Evolutionary conservation across 2,797 vertebrate genomes (phyloP), one percentile per base, ranked within the genome.

Genomic region (Coreius guichenoti): DNA sequence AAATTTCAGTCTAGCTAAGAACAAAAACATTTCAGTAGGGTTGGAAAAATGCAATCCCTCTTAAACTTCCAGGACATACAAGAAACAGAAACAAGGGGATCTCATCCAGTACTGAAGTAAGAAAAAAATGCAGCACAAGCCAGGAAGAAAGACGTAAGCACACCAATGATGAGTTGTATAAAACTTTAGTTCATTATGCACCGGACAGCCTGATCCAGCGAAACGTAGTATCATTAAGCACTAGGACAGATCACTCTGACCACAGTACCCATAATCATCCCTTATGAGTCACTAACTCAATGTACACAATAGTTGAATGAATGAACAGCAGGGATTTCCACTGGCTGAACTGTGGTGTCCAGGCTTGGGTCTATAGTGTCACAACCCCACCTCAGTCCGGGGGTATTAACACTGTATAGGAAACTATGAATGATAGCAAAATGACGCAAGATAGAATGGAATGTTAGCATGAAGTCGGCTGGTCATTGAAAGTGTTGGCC

Each of bases 401-500:
- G 91, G 90, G 92, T 91, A 94, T 95, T 94, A 94, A 93, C 92
- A 89, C 90, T 88, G 89, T 93, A 93, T 92, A 94, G 93, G 91
- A 88, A 91, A 89, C 89, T 91, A 91, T 93, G 92, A 94, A 94
- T 93, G 92, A 93, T 91, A 91, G 91, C 88, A 89, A 90, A 92
- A 92, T 94, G 94, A 95, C 90, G 92, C 93, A 94, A 93, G 90
- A 90, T 91, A 87, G 89, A 92, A 91, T 91, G 93, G 94, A 95
- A 95, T 94, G 93, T 89, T 92, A 91, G 90, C 33, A 69, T 77
- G 33, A n/a, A 84, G 33, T 43, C 26, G 8, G 8, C n/a, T 1
- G 12, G 45, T 16, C 73, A 77, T 43, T 69, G 49, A 77, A 76
- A 56, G 33, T 39, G 13, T 56, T 3, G 12, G 51, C 33, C 16